These are phyloP conservation scores for Megalopta genalis DNA, from an alignment of 1,140 invertebrate species.

Conservation along the genomic window DNA sequence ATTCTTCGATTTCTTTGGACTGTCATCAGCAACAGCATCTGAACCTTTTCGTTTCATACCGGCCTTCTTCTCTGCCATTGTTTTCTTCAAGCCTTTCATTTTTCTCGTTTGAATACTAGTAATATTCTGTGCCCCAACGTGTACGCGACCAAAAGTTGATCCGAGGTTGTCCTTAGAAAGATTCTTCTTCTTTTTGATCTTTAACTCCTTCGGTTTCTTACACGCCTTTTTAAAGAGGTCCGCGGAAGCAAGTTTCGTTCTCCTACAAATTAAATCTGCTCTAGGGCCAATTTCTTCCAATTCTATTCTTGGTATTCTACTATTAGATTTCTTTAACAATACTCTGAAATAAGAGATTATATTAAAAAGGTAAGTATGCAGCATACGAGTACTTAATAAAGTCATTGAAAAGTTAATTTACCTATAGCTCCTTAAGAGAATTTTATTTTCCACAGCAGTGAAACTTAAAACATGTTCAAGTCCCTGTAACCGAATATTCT, in stretches of 20 bases:
- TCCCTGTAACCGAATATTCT: slow-evolving; percentile 92
- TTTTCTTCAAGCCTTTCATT: slow-evolving; percentile 94
- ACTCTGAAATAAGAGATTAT: slow-evolving; percentile 82
- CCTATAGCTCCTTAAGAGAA: slow-evolving; percentile 93
- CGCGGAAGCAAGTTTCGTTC: slow-evolving; percentile 93
- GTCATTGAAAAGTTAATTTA: slow-evolving; percentile 64
- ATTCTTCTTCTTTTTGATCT: slow-evolving; percentile 95
- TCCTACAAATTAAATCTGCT: slow-evolving; percentile 91
- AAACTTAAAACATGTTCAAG: slow-evolving; percentile 96
- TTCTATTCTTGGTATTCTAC: slow-evolving; percentile 92
- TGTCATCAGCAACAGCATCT: slow-evolving; percentile 62
- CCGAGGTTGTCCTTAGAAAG: slow-evolving; percentile 92
- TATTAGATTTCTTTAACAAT: slow-evolving; percentile 94
- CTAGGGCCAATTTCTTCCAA: slow-evolving; percentile 96
- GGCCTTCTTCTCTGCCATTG: slow-evolving; percentile 84
- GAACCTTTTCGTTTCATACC: slow-evolving; percentile 81
- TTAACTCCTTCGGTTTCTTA: slow-evolving; percentile 91
- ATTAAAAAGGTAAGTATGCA: background rate
- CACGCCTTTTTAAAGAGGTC: slow-evolving; percentile 94
- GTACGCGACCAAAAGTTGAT: slow-evolving; percentile 93
- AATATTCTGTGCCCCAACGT: slow-evolving; percentile 94
- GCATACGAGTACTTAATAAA: background rate
- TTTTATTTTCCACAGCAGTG: slow-evolving; percentile 89
- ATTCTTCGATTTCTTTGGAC: slow-evolving; percentile 62
- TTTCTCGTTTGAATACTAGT: slow-evolving; percentile 93